phyloP scores from a whole-genome alignment of 1,140 invertebrate genomes.

The Amyelois transitella region DNA sequence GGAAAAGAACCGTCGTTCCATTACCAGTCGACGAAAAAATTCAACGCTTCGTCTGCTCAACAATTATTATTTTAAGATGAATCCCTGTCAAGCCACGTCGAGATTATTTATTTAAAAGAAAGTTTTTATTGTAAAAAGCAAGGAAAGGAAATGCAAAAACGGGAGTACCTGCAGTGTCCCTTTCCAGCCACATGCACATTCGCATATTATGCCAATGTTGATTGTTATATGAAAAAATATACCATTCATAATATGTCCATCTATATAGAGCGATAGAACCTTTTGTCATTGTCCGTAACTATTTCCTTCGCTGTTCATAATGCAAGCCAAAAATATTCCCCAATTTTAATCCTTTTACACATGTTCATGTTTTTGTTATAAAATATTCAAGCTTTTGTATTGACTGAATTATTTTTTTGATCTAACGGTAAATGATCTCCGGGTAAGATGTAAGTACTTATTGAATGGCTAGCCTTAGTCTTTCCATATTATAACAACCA shows the following conservation, averaged over 20 bases:
- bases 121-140: conserved; percentile 72
- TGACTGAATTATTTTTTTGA: background rate
- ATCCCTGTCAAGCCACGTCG: conserved; percentile 65
- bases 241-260: conserved; percentile 37
- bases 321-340: conserved; percentile 32
- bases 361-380: conserved; percentile 10
- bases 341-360: conserved; percentile 51
- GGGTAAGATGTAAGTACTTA: too few species aligned
- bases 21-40: conserved; percentile 25
- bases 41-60: conserved; percentile 21
- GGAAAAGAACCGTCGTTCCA: background rate
- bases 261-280: conserved; percentile 42
- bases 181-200: conserved; percentile 58
- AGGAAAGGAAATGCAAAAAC: conserved; percentile 73
- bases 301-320: conserved; percentile 40
- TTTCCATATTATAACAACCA: too few species aligned
- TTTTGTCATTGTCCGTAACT: conserved; percentile 35
- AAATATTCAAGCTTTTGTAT: background rate
- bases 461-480: too few species aligned
- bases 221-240: conserved; percentile 50
- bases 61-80: conserved; percentile 71
- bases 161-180: conserved; percentile 55
- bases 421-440: too few species aligned
- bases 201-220: conserved; percentile 40
- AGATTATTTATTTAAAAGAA: conserved; percentile 74